phyloP scores from a whole-genome alignment of 2,888 invertebrate species.

The Atherix ibis region DNA sequence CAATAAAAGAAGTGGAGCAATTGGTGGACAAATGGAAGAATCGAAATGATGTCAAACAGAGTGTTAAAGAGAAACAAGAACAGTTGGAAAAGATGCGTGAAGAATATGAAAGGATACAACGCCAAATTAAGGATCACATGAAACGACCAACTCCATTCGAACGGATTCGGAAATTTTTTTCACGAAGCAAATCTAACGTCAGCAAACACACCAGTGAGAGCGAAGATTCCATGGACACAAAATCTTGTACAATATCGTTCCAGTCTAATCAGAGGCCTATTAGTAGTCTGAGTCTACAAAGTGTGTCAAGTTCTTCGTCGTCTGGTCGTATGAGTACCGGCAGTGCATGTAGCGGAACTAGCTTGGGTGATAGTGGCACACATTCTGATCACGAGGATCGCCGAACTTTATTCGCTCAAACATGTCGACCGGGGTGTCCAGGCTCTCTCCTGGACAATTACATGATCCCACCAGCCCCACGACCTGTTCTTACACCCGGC shows the following conservation, averaged over 20 bases:
- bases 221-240: conserved; percentile 23
- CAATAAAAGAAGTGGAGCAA: conserved; percentile 69
- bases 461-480: conserved; percentile 45
- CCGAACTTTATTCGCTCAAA: conserved; percentile 15
- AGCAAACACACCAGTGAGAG: neutral
- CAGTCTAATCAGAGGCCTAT: conserved; percentile 39
- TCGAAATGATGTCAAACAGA: conserved; percentile 73
- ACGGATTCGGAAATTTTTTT: conserved; percentile 57
- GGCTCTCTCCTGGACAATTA: conserved; percentile 40
- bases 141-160: conserved; percentile 71
- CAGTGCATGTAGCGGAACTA: conserved; percentile 54
- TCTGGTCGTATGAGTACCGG: conserved; percentile 70
- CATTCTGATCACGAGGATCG: conserved; percentile 73
- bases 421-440: conserved; percentile 24
- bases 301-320: conserved; percentile 49
- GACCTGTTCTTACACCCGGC: conserved; percentile 33
- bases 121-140: conserved; percentile 55
- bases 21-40: conserved; percentile 77
- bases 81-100: conserved; percentile 64
- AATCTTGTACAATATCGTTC: conserved; percentile 27
- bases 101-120: conserved; percentile 69
- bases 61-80: conserved; percentile 69
- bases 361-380: conserved; percentile 69
- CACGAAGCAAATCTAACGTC: conserved; percentile 26
- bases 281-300: conserved; percentile 50